phyloP scores from a whole-genome alignment of 2,797 vertebrate species.

The Danio kyathit region DNA sequence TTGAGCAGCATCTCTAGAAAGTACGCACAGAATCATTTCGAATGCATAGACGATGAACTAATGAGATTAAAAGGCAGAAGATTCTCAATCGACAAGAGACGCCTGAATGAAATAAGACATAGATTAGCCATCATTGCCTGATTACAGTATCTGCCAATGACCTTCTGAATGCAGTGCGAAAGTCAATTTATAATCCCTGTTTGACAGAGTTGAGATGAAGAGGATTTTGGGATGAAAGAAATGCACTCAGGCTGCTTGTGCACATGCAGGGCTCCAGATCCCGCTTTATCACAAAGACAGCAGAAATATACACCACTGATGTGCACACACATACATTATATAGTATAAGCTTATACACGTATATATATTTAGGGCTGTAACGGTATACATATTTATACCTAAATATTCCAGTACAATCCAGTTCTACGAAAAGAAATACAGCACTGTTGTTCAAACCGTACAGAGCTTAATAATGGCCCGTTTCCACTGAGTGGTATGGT shows the following conservation, averaged over 20 bases:
- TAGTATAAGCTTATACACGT: background rate
- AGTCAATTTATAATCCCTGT: conserved; percentile 38
- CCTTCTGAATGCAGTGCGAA: conserved; percentile 27
- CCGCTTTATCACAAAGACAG: conserved; percentile 17
- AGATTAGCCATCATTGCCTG: conserved; percentile 17
- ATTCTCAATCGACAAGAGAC: background rate
- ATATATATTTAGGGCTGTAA: too few species aligned
- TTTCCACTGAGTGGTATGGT: too few species aligned
- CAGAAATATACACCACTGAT: conserved; percentile 12
- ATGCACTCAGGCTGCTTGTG: conserved; percentile 2
- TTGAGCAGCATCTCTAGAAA: background rate
- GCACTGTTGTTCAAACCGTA: too few species aligned
- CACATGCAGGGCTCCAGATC: conserved; percentile 14
- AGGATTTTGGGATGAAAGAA: conserved; percentile 44
- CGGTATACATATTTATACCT: too few species aligned
- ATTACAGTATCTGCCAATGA: conserved; percentile 22
- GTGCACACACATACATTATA: background rate
- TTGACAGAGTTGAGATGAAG: conserved; percentile 43
- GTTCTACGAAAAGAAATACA: too few species aligned
- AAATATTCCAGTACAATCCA: too few species aligned
- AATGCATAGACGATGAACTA: background rate
- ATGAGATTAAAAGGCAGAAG: background rate
- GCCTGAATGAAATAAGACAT: conserved; percentile 16
- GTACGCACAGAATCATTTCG: background rate
- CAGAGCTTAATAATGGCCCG: too few species aligned